A percentile compares a stretch with the other conserved stretches of the same genome.
Conservation (phyloP, 2,113 vertebrate species). For the Rhinolophus sinicus region DNA sequence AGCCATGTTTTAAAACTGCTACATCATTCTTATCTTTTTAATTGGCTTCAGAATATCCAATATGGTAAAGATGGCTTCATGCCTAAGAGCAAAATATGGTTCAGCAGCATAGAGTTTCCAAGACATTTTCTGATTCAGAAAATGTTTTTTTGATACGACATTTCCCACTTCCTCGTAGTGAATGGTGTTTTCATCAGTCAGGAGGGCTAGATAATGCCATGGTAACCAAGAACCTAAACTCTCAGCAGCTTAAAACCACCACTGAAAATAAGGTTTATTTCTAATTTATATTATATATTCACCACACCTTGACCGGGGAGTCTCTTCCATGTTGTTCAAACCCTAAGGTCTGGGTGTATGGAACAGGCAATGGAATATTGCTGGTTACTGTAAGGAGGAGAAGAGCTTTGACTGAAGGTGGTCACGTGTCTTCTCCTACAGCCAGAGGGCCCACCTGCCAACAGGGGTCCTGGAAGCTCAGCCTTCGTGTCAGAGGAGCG, state of each 20-base stretch:
- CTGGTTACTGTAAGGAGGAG: neutral
- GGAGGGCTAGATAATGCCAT: neutral
- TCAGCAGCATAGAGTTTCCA: neutral
- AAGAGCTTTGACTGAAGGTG: neutral
- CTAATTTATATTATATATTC: neutral
- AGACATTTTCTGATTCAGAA: neutral
- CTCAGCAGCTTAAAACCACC: neutral
- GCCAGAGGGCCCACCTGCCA: neutral
- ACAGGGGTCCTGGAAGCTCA: neutral
- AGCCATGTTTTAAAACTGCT: neutral
- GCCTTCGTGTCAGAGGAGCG: neutral
- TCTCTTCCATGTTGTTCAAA: neutral
- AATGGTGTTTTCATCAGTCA: neutral
- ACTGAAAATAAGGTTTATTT: neutral
- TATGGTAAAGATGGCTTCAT: neutral
- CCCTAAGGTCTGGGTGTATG: neutral
- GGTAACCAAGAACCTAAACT: neutral
- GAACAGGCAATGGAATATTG: neutral
- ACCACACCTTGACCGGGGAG: no score
- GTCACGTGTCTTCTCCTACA: no score
- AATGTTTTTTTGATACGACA: neutral
- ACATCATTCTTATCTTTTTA: neutral
- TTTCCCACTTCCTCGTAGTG: neutral
- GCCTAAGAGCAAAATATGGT: neutral
- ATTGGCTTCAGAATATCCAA: neutral